Evolutionary conservation across 30 jellyfish, hydroid and myxozoan species (phyloP), one percentile per base, ranked within the genome.

Genomic region (Pelagia noctiluca): DNA sequence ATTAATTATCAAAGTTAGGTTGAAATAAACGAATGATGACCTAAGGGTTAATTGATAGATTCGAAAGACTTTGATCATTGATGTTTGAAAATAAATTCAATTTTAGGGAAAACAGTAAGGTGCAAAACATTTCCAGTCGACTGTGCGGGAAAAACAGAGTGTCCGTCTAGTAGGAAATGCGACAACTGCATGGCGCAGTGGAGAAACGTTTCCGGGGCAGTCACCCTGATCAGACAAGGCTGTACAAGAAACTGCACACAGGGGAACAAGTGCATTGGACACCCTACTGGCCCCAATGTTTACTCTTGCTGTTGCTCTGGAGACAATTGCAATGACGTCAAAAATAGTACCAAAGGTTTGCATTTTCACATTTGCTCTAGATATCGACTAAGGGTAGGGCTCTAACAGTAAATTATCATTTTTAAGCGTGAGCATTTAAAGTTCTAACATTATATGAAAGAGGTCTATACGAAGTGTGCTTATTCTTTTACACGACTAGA

Each of bases 271-370:
- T 82, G 92, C 69, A 63, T 81, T 50, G 91, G 78, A 0, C 10
- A 12, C 2, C 4, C 70, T 1, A 24, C 2, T 3, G 38, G 46
- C 24, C n/a, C 22, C 8, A 50, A 24, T 33, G 63, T 57, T 47
- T n/a, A 21, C 48, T 61, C 38, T 42, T 82, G 92, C 29, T 82
- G 92, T 46, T 82, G 92, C 35, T 48, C 74, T 28, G 92, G 78
- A 66, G 48, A n/a, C 5, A 81, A 81, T 36, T 82, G 92, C 42
- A 82, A 82, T 38, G 80, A 50, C 30, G 37, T 82, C 46, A 53
- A 31, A 24, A 52, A 82, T 31, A 3, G 19, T 35, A 63, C 83
- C 19, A 35, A 53, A 60, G 78, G 88, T 76, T 19, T 42, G n/a
- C n/a, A n/a, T n/a, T n/a, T n/a, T n/a, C n/a, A n/a, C n/a, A n/a